Conservation (phyloP, 2,797 vertebrate species). For the Gobionotothen gibberifrons region DNA sequence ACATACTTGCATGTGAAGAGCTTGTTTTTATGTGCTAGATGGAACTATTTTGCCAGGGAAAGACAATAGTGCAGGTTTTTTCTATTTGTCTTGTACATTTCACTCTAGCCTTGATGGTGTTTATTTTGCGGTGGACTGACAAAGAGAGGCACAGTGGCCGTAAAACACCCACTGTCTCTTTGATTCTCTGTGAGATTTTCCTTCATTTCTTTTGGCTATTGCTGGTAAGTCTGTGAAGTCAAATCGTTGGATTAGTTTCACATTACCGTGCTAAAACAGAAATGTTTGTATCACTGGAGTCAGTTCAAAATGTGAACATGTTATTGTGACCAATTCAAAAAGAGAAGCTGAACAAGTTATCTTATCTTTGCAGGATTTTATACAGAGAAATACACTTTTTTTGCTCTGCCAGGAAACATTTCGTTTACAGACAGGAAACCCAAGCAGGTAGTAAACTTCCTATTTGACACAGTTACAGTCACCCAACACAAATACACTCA, state of each 20-base stretch:
- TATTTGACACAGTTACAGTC: slow-evolving; percentile 21
- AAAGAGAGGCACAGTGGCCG: slow-evolving; percentile 57
- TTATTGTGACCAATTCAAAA: slow-evolving; percentile 16
- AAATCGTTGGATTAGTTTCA: slow-evolving; percentile 25
- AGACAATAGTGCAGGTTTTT: slow-evolving; percentile 73
- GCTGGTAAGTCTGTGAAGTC: slow-evolving; percentile 48
- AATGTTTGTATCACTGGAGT: slow-evolving; percentile 4
- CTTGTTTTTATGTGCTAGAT: slow-evolving; percentile 75
- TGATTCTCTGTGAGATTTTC: slow-evolving; percentile 61
- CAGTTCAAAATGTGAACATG: slow-evolving; percentile 12
- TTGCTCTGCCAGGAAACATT: neutral
- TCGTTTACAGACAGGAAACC: slow-evolving; percentile 13
- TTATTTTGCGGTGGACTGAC: slow-evolving; percentile 63
- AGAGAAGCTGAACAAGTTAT: neutral
- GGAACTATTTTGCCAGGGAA: slow-evolving; percentile 62
- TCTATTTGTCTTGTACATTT: slow-evolving; percentile 57
- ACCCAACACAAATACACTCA: slow-evolving; percentile 19
- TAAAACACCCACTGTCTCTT: slow-evolving; percentile 65
- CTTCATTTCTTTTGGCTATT: slow-evolving; percentile 67
- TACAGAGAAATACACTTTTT: neutral
- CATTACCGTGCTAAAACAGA: slow-evolving; percentile 22
- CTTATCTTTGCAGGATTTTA: neutral
- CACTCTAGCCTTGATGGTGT: slow-evolving; percentile 69
- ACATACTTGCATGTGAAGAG: slow-evolving; percentile 74
- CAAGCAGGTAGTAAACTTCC: slow-evolving; percentile 7